Conservation (phyloP, 2,113 vertebrate genomes). For the Burhinus oedicnemus region DNA sequence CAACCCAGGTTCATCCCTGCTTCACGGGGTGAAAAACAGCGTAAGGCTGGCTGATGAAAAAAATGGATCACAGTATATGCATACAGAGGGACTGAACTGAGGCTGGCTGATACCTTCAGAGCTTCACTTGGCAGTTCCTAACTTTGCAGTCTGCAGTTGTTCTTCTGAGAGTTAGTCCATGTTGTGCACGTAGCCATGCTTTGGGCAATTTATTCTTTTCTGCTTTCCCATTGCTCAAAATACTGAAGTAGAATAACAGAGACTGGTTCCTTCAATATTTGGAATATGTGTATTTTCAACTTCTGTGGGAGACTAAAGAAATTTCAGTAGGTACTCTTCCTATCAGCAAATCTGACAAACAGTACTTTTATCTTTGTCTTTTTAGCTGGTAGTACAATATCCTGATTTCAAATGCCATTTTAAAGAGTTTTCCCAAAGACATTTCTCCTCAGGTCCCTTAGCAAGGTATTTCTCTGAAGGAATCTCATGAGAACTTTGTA, state of each 20-base stretch:
- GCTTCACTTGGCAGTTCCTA: not conserved
- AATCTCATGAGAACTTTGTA: not conserved
- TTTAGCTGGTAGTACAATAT: not conserved
- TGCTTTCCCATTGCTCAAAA: not conserved
- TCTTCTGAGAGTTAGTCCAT: not conserved
- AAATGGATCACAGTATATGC: not conserved
- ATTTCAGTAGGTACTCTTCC: not conserved
- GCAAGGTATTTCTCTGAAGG: not conserved
- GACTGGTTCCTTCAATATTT: not conserved
- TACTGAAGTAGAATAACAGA: not conserved
- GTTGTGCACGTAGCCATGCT: not conserved
- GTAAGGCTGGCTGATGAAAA: not conserved
- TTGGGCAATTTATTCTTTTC: not conserved
- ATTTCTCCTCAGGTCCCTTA: not conserved
- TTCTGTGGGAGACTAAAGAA: not conserved
- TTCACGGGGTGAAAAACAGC: rapidly evolving
- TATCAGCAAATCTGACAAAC: not conserved
- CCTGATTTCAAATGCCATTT: not conserved
- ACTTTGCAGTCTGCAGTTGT: not conserved
- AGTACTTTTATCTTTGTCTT: not conserved
- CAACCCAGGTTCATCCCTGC: not conserved
- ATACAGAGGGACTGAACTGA: not conserved
- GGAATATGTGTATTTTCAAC: not conserved
- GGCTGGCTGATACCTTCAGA: not conserved
- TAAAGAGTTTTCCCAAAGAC: not conserved